Evolutionary conservation across 2,113 vertebrate genomes (phyloP).

Genomic region (rabbit (Oryctolagus cuniculus)): mOryCun1.1 NC_091432.1:84396501-84397000

Average conservation of each 20-base stretch:
- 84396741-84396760: background rate
- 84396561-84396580: background rate
- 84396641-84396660: background rate
- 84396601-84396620: background rate
- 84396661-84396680: background rate
- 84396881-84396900: background rate
- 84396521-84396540: background rate
- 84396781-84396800: background rate
- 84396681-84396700: background rate
- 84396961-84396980: background rate
- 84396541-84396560: slow-evolving; percentile 7
- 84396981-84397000: slow-evolving; percentile 28
- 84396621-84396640: background rate
- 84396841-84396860: background rate
- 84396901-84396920: background rate
- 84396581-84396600: slow-evolving; percentile 25
- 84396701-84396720: background rate
- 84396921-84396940: background rate
- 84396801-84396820: background rate
- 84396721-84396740: background rate
- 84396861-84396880: background rate
- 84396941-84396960: background rate
- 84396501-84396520: background rate
- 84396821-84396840: no score
- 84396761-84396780: background rate